A percentile compares a stretch with the other conserved stretches of the same genome.
phyloP scores from a whole-genome alignment of 2,113 vertebrate genomes.

The Phyllopteryx taeniolatus region DNA sequence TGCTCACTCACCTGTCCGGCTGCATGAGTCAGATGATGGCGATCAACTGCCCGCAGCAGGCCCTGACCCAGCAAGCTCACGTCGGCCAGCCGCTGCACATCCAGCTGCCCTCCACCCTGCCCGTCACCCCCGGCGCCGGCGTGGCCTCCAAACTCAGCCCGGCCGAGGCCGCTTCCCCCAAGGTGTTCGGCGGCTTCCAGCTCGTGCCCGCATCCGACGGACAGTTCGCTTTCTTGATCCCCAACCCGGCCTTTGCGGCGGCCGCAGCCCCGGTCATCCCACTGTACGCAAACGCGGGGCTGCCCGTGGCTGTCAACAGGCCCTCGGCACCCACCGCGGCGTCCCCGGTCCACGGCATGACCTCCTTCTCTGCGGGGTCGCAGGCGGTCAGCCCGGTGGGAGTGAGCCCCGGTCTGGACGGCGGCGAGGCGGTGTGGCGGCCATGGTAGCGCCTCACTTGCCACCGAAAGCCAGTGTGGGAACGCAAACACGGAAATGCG shows the following conservation, averaged over 20 bases:
- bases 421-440: slow-evolving; percentile 84
- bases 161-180: slow-evolving; percentile 73
- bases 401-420: slow-evolving; percentile 74
- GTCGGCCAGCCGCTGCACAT: slow-evolving; percentile 82
- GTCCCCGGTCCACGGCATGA: slow-evolving; percentile 86
- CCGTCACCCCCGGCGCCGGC: slow-evolving; percentile 60
- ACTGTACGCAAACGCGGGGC: slow-evolving; percentile 75
- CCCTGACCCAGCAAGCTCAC: slow-evolving; percentile 70
- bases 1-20: slow-evolving; percentile 83
- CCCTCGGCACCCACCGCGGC: slow-evolving; percentile 45
- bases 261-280: slow-evolving; percentile 72
- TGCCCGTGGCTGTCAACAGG: slow-evolving; percentile 69
- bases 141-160: slow-evolving; percentile 82
- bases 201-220: slow-evolving; percentile 80
- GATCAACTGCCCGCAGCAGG: slow-evolving; percentile 78
- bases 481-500: not conserved
- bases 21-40: slow-evolving; percentile 85
- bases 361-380: slow-evolving; percentile 77
- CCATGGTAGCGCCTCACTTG: slow-evolving; percentile 78
- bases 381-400: slow-evolving; percentile 76
- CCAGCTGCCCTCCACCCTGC: slow-evolving; percentile 79
- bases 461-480: not conserved
- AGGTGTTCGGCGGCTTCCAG: slow-evolving; percentile 81
- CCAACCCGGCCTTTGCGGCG: slow-evolving; percentile 76
- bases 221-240: slow-evolving; percentile 86